Evolutionary conservation across 2,113 vertebrate species (phyloP).

Genomic region (Corythaeola cristata): DNA sequence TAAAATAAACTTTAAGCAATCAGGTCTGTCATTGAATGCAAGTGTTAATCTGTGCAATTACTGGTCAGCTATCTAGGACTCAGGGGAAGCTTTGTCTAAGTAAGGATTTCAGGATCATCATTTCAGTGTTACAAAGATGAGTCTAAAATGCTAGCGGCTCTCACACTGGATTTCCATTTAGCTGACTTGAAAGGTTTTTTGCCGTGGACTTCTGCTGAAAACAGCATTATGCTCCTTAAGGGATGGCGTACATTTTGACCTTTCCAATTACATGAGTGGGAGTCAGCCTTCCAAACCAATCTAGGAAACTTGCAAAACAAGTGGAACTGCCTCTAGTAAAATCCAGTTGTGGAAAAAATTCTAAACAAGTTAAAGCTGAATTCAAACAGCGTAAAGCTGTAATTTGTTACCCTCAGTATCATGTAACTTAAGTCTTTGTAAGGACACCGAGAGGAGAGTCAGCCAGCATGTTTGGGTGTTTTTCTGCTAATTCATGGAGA

Average conservation of each 20-base stretch:
- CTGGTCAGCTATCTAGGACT: slow-evolving; percentile 20
- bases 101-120: slow-evolving; percentile 53
- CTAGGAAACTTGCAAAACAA: slow-evolving; percentile 13
- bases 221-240: neutral
- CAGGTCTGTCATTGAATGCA: neutral
- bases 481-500: neutral
- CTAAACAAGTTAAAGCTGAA: neutral
- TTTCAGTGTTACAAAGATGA: neutral
- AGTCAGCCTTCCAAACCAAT: neutral
- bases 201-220: slow-evolving; percentile 43
- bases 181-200: neutral
- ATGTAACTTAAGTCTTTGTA: neutral
- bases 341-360: neutral
- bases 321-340: neutral
- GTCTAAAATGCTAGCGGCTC: neutral
- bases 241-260: slow-evolving; percentile 18
- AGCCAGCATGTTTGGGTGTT: neutral
- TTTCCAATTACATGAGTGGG: slow-evolving; percentile 26
- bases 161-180: slow-evolving; percentile 1
- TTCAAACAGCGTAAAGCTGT: neutral
- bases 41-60: slow-evolving; percentile 37
- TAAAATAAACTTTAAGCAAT: neutral
- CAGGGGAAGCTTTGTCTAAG: slow-evolving; percentile 33
- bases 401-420: neutral
- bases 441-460: neutral